Evolutionary conservation across 1,140 invertebrate genomes (phyloP).

Genomic region (Polyergus mexicanus): DNA sequence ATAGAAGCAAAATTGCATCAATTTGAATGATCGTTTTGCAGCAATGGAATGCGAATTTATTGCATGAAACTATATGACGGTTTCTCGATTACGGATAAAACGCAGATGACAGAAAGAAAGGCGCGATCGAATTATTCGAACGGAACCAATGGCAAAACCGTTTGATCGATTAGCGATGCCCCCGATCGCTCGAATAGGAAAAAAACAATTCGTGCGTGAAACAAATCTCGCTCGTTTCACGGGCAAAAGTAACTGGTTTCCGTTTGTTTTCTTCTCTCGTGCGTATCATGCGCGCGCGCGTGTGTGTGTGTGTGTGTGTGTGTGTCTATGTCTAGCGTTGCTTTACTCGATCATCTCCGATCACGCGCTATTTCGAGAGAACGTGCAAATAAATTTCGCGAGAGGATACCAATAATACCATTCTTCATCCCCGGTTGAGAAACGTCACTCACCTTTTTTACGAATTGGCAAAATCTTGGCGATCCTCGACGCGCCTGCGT

Average conservation of each 20-base stretch:
- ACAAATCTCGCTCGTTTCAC: background rate
- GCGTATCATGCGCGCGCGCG: too few relatives aligned
- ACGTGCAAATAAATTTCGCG: background rate
- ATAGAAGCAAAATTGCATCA: background rate
- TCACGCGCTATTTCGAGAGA: too few relatives aligned
- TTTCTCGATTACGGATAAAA: background rate
- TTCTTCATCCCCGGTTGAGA: constrained; percentile 12
- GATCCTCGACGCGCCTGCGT: constrained; percentile 78
- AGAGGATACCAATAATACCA: background rate
- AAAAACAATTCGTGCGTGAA: background rate
- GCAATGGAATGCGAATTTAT: too few relatives aligned
- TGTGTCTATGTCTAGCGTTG: background rate
- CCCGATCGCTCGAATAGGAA: background rate
- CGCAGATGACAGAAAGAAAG: background rate
- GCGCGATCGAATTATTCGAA: background rate
- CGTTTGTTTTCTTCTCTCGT: background rate
- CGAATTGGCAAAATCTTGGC: constrained; percentile 81
- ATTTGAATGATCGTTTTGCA: background rate
- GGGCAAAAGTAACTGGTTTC: background rate
- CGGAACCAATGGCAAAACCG: background rate
- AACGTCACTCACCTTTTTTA: constrained; percentile 78
- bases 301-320: too few relatives aligned
- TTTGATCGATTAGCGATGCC: constrained; percentile 32
- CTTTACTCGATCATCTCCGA: background rate
- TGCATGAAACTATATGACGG: too few relatives aligned